Evolutionary conservation across 2,888 invertebrate genomes (phyloP), one percentile per base, ranked within the genome.

Genomic region (Hydropsyche betteni): DNA sequence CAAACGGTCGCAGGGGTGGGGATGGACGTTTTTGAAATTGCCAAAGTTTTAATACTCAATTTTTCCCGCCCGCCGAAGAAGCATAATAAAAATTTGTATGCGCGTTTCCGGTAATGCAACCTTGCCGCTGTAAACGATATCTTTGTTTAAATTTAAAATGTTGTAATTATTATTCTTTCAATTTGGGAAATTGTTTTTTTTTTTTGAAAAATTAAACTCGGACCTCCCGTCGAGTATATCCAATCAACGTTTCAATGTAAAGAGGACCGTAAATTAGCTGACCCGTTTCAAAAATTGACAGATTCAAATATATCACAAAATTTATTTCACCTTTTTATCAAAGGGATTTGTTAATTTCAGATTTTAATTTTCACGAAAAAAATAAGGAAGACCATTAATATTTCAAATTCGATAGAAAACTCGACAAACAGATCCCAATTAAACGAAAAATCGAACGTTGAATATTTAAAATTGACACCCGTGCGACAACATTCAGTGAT

Each of bases 271-370:
- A 64, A 64, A 64, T 64, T 64, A 64, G 64, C 36, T 64, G 64
- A 64, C 64, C 64, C 64, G 34, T 64, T 64, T 64, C 64, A 64
- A 64, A 64, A 64, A 36, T 36, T 64, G 64, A 64, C 64, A 64
- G 36, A 64, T 64, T 64, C 64, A n/a, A 64, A 64, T 64, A 64
- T 36, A 64, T 64, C 64, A 64, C 36, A 34, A 64, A 64, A 64
- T 36, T 64, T 64, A 64, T 64, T 64, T 55, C 16, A 33, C 64
- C 24, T n/a, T 64, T 36, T 64, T 34, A 64, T 64, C 34, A n/a
- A 24, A 64, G 64, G 16, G 34, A 64, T n/a, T 64, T 64, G n/a
- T 64, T 24, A 64, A 64, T 64, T 64, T 64, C 34, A 4, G 64
- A 44, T 44, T 44, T 44, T 10, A 44, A 44, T 44, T 44, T 44